Percentiles rank a stretch among this genome's conserved stretches.
These are phyloP conservation scores for Pao palembangensis DNA, from an alignment of 2,113 vertebrate genomes.

Conservation along the genomic window DNA sequence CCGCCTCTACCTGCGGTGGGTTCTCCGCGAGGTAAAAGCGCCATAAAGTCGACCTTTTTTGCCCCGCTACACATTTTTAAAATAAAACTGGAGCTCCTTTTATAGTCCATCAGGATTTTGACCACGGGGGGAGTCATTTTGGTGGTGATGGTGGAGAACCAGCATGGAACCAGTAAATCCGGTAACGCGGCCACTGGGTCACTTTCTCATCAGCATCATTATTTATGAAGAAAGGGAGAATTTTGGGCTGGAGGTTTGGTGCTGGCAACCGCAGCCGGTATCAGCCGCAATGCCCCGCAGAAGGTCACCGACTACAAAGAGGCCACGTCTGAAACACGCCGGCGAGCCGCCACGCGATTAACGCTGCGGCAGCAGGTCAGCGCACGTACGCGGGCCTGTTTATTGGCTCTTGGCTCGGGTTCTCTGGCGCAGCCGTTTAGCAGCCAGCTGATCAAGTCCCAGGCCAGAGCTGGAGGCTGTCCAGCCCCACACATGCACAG, in stretches of 20 bases:
- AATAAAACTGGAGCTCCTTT: background rate
- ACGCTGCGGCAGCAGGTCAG: conserved; percentile 59
- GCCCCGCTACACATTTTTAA: background rate
- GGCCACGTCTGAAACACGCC: conserved; percentile 52
- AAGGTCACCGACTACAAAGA: conserved; percentile 41
- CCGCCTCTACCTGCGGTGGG: conserved; percentile 49
- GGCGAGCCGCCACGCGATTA: conserved; percentile 68
- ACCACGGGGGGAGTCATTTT: background rate
- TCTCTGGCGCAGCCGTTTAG: conserved; percentile 21
- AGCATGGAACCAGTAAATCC: background rate
- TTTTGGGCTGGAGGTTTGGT: conserved; percentile 41
- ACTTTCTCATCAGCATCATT: conserved; percentile 49
- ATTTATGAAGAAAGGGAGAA: conserved; percentile 41
- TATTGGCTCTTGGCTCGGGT: conserved; percentile 57
- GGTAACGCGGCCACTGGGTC: conserved; percentile 48
- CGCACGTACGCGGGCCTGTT: conserved; percentile 45
- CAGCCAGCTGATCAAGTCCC: conserved; percentile 62
- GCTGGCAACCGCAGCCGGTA: conserved; percentile 23
- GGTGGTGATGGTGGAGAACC: too few species aligned
- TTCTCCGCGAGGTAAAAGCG: conserved; percentile 43
- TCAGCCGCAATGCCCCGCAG: conserved; percentile 47
- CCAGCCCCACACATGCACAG: conserved; percentile 60
- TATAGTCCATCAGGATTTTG: background rate
- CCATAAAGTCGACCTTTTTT: conserved; percentile 22
- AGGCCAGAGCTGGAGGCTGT: conserved; percentile 58